A percentile compares a stretch with the other conserved stretches of the same genome.
Evolutionary conservation across 2,888 invertebrate genomes (phyloP).

Genomic region (Clunio marinus): DNA sequence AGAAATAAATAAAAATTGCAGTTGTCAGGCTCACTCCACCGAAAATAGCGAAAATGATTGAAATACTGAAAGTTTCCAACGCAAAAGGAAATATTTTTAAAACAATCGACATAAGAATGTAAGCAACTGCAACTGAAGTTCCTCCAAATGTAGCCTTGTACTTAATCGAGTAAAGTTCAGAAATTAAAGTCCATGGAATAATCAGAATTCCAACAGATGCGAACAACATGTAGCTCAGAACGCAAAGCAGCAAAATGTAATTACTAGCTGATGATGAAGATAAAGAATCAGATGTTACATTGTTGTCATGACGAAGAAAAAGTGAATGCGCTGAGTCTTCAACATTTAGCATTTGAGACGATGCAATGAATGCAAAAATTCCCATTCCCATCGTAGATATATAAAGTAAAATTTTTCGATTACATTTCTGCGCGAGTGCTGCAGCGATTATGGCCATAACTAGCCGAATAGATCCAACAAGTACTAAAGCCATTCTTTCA

Average conservation of each 20-base stretch:
- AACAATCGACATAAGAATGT: slow-evolving; percentile 55
- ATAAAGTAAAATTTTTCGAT: slow-evolving; percentile 54
- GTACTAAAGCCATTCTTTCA: slow-evolving; percentile 52
- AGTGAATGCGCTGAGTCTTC: slow-evolving; percentile 12
- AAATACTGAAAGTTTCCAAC: slow-evolving; percentile 49
- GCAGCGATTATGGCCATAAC: slow-evolving; percentile 35
- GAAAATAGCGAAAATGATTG: slow-evolving; percentile 53
- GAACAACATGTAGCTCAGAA: slow-evolving; percentile 55
- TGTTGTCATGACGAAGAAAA: neutral
- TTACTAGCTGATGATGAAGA: neutral
- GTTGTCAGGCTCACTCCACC: slow-evolving; percentile 51
- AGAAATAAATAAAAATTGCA: slow-evolving; percentile 52
- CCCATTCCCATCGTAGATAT: slow-evolving; percentile 56
- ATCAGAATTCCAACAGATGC: slow-evolving; percentile 56
- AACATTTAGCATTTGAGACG: slow-evolving; percentile 40
- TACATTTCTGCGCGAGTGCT: slow-evolving; percentile 49
- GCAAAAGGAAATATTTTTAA: slow-evolving; percentile 55
- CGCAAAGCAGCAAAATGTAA: slow-evolving; percentile 50
- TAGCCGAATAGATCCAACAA: slow-evolving; percentile 51
- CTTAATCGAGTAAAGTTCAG: slow-evolving; percentile 43
- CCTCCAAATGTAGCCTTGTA: slow-evolving; percentile 55
- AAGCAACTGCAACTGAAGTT: slow-evolving; percentile 54
- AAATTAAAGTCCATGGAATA: slow-evolving; percentile 59
- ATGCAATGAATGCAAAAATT: slow-evolving; percentile 45
- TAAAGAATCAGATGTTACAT: neutral